Evolutionary conservation across 23 tunicate genomes (phyloP).

Genomic region (Diplosoma virens): DNA sequence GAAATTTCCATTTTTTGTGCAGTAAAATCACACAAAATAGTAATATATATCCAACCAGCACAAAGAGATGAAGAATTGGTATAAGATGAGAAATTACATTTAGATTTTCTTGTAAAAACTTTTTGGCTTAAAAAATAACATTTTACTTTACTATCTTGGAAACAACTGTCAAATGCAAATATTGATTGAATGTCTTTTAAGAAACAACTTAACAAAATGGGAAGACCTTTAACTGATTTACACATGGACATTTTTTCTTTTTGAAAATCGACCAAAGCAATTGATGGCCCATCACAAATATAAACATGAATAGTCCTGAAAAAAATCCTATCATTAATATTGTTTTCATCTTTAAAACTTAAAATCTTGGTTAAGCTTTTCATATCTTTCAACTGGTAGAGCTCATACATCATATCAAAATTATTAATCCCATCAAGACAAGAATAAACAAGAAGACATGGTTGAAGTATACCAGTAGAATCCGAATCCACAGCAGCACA

Average conservation of each 20-base stretch:
- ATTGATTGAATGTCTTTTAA: neutral
- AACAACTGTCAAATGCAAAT: neutral
- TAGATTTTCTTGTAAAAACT: too few relatives aligned
- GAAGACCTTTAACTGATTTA: neutral
- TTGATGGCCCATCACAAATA: slow-evolving; percentile 2
- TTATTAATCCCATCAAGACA: neutral
- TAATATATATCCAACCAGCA: too few relatives aligned
- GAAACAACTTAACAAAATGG: neutral
- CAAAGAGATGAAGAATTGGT: too few relatives aligned
- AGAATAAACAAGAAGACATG: slow-evolving; percentile 10
- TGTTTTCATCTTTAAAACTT: neutral
- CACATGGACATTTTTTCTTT: neutral
- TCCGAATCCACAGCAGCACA: neutral
- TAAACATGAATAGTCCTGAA: neutral
- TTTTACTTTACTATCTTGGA: neutral
- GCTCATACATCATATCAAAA: neutral
- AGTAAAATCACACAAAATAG: too few relatives aligned
- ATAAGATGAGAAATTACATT: too few relatives aligned
- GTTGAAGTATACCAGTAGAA: slow-evolving; percentile 22
- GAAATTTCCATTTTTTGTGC: too few relatives aligned
- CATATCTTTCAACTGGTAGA: neutral
- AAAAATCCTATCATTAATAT: neutral
- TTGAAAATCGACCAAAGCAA: neutral
- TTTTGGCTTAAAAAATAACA: neutral
- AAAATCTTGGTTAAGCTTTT: neutral